A percentile compares a stretch with the other conserved stretches of the same genome.
Conservation (phyloP, 92 coral and sea anemone species). For the Siderastrea siderea region DNA sequence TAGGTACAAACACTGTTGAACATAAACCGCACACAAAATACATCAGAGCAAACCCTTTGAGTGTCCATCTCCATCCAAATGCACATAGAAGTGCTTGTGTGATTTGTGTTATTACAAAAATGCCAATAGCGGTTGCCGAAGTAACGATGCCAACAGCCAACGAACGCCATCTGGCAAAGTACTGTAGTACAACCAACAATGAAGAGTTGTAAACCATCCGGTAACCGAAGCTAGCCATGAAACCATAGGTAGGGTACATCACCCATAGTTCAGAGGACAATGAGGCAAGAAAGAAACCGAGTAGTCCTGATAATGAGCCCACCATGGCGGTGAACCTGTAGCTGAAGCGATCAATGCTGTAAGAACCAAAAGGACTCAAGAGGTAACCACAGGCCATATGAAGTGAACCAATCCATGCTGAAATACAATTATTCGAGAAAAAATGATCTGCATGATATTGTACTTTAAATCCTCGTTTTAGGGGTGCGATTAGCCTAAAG, state of each 20-base stretch:
- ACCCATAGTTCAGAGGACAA: conserved; percentile 48
- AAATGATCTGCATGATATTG: too few relatives aligned
- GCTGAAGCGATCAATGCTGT: conserved; percentile 25
- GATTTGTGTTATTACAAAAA: conserved; percentile 55
- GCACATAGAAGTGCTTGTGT: conserved; percentile 39
- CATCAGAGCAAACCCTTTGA: conserved; percentile 65
- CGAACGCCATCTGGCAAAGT: conserved; percentile 75
- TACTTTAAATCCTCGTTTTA: too few relatives aligned
- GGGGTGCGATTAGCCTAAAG: too few relatives aligned
- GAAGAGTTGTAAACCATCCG: conserved; percentile 30
- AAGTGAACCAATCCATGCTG: conserved; percentile 67
- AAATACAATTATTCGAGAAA: not conserved
- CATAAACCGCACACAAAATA: conserved; percentile 31
- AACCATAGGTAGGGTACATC: conserved; percentile 66
- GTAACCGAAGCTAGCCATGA: conserved; percentile 44
- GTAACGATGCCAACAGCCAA: conserved; percentile 61
- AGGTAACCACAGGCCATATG: conserved; percentile 29
- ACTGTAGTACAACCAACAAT: conserved; percentile 44
- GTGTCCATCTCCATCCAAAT: conserved; percentile 66
- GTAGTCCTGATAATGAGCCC: conserved; percentile 26
- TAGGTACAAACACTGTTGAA: conserved; percentile 24
- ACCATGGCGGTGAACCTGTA: conserved; percentile 47
- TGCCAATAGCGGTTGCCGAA: conserved; percentile 68
- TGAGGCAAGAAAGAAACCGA: conserved; percentile 62
- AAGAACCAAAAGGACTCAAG: conserved; percentile 25